These are phyloP conservation scores for Cherax destructor DNA, from an alignment of 1,140 invertebrate genomes.

Conservation along the genomic window DNA sequence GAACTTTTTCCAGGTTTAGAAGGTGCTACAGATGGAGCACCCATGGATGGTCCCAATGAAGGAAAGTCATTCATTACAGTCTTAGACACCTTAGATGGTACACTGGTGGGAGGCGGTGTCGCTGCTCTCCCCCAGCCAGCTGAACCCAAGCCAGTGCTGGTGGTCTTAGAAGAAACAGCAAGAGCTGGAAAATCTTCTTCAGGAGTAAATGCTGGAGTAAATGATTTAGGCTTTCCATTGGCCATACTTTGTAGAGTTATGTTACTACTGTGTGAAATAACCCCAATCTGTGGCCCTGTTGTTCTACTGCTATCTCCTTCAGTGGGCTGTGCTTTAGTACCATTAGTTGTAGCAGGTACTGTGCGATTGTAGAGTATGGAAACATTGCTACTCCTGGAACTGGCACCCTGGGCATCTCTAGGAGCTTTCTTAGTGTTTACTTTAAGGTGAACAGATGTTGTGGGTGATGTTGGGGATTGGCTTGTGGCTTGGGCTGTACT, in stretches of 20 bases:
- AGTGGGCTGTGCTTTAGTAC: neutral
- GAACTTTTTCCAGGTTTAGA: constrained; percentile 73
- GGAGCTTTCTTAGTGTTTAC: constrained; percentile 52
- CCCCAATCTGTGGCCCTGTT: constrained; percentile 49
- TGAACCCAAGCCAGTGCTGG: constrained; percentile 60
- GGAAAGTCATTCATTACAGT: constrained; percentile 60
- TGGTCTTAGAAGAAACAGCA: constrained; percentile 55
- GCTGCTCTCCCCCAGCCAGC: constrained; percentile 6
- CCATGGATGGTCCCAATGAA: constrained; percentile 76
- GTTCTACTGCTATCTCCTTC: constrained; percentile 26
- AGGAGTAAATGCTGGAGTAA: neutral
- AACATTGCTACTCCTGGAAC: constrained; percentile 50
- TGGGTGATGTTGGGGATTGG: constrained; percentile 52
- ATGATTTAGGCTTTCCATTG: constrained; percentile 50
- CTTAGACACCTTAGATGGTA: constrained; percentile 40
- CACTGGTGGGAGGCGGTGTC: constrained; percentile 2
- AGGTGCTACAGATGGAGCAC: constrained; percentile 76
- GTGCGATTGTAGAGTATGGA: constrained; percentile 66
- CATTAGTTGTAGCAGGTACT: constrained; percentile 40
- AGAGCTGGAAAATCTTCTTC: constrained; percentile 70
- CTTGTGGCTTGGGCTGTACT: constrained; percentile 46
- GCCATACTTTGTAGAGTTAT: constrained; percentile 62
- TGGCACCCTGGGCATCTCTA: constrained; percentile 37
- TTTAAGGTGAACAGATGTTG: constrained; percentile 54
- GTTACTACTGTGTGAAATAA: constrained; percentile 65